Evolutionary conservation across 92 coral and sea anemone genomes (phyloP), one percentile per base, ranked within the genome.

Genomic region (Phenganax stokvisi): DNA sequence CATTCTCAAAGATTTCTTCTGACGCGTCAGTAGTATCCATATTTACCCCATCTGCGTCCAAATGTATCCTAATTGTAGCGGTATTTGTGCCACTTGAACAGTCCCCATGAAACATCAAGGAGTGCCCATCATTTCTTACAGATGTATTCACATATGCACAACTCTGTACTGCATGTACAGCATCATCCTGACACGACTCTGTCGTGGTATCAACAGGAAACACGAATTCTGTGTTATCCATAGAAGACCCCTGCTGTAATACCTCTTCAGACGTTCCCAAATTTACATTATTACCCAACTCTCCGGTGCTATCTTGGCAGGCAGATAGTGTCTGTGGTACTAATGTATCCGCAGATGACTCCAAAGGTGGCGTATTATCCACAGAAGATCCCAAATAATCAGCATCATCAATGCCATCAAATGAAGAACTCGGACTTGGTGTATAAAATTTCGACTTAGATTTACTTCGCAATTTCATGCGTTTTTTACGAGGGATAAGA

Each of bases 1-100:
- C 92, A 6, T 88, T 94, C 15, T 92, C 93, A 56, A 89, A 93
- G 0, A 86, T 93, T 8, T 86, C 94, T 9, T 93, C 86, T 55
- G 89, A 83, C 31, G 82, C 29, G 3, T 76, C 78, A 28, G 20
- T 72, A 72, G 71, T 57, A 9, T 11, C 81, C 15, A 55, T 74
- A 25, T 64, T 64, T 25, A 28, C 30, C 70, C 70, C 30, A 64
- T 25, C 30, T 62, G 30, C 25, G 25, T 20, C 25, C 25, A 20
- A 20, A 20, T 20, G 25, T 20, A 20, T 20, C 25, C 25, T 20
- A 20, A 20, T 20, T 20, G 25, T 20, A 20, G 25, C 25, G 25
- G 25, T 20, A 20, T 37, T 37, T 37, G 47, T 37, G 3, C 47
- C 47, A 5, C 47, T 37, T 37, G 47, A 37, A 1, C 47, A 0